A percentile compares a stretch with the other conserved stretches of the same genome.
Conservation (phyloP, 2,888 invertebrate species). For the Chrysomela aeneicollis region DNA sequence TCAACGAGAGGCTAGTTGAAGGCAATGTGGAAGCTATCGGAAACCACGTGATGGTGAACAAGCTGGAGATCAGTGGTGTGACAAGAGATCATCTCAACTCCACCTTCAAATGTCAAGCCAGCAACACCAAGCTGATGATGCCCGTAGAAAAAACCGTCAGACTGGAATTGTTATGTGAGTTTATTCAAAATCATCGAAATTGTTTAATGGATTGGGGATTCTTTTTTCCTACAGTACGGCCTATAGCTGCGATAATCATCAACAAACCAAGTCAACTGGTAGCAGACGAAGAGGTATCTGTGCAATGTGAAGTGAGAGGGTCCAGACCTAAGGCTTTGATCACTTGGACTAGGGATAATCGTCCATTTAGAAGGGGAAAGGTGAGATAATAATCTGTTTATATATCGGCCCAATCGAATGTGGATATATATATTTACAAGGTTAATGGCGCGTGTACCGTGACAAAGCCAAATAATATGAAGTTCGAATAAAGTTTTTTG, state of each 20-base stretch:
- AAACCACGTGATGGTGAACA: conserved; percentile 80
- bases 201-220: too few species aligned
- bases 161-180: conserved; percentile 86
- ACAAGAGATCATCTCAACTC: conserved; percentile 82
- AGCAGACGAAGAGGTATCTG: conserved; percentile 79
- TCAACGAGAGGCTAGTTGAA: conserved; percentile 75
- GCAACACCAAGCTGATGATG: conserved; percentile 85
- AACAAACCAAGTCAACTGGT: conserved; percentile 80
- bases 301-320: conserved; percentile 83
- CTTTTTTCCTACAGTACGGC: conserved; percentile 72
- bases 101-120: conserved; percentile 86
- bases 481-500: too few species aligned
- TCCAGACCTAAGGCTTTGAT: conserved; percentile 87
- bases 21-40: conserved; percentile 75
- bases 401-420: background rate
- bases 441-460: too few species aligned
- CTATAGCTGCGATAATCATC: conserved; percentile 77
- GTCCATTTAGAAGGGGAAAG: conserved; percentile 78
- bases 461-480: too few species aligned
- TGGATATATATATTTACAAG: too few species aligned
- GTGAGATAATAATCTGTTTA: conserved; percentile 65
- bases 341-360: conserved; percentile 84
- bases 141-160: conserved; percentile 84
- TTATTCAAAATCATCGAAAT: too few species aligned
- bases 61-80: conserved; percentile 76